These are phyloP conservation scores for Heloderma charlesbogerti DNA, from an alignment of 2,113 vertebrate genomes.

Conservation along the genomic window DNA sequence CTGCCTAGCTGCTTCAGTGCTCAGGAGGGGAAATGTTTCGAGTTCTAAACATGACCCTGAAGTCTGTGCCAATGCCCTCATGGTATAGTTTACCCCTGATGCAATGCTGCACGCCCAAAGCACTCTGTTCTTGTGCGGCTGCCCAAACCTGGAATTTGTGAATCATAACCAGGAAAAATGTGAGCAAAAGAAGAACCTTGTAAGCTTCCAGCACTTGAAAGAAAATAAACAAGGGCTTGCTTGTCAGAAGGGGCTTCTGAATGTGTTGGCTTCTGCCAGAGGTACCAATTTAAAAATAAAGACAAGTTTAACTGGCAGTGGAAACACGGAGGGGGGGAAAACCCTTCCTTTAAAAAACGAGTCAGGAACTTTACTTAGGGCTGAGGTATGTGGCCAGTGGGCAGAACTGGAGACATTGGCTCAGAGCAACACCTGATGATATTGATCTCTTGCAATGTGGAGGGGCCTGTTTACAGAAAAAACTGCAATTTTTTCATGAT, in stretches of 20 bases:
- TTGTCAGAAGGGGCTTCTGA: background rate
- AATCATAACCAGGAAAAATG: background rate
- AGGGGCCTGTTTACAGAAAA: background rate
- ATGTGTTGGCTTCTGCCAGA: background rate
- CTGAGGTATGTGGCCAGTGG: background rate
- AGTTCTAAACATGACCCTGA: too few species aligned
- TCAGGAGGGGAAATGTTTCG: too few species aligned
- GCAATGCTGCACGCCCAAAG: background rate
- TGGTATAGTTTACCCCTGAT: background rate
- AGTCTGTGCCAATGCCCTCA: background rate
- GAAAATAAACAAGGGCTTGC: background rate
- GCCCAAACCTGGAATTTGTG: conserved; percentile 16
- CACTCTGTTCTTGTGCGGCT: background rate
- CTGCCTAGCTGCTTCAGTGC: background rate
- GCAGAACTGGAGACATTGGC: background rate
- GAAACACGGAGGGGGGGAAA: background rate
- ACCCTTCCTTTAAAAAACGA: background rate
- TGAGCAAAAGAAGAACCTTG: background rate
- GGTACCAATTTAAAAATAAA: background rate
- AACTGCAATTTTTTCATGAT: background rate
- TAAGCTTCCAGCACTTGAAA: background rate
- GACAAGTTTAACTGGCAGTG: background rate
- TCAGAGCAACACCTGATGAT: background rate
- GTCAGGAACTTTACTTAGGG: background rate
- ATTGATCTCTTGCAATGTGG: background rate